A percentile compares a stretch with the other conserved stretches of the same genome.
These are phyloP conservation scores for Desoria tigrina DNA, from an alignment of 2,888 invertebrate genomes.

Conservation along the genomic window DNA sequence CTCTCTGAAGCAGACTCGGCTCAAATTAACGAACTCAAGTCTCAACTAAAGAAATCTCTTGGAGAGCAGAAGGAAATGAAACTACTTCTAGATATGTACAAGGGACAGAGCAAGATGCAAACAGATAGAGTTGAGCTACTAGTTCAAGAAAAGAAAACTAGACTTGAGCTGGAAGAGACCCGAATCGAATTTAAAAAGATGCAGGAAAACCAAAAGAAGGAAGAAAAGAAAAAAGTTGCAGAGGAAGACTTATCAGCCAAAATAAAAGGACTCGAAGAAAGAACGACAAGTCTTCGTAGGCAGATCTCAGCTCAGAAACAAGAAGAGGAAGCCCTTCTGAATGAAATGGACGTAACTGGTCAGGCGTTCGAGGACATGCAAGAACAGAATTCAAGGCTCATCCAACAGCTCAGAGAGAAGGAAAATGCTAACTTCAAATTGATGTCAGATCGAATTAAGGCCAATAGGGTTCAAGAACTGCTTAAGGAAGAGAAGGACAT, in stretches of 20 bases:
- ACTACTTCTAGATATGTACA: constrained; percentile 91
- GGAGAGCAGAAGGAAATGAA: constrained; percentile 95
- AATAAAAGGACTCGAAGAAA: constrained; percentile 38
- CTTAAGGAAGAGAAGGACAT: constrained; percentile 16
- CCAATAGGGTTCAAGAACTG: constrained; percentile 70
- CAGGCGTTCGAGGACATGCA: constrained; percentile 99
- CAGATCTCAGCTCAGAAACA: constrained; percentile 60
- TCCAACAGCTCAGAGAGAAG: constrained; percentile 92
- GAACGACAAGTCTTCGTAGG: constrained; percentile 56
- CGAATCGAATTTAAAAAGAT: constrained; percentile 82
- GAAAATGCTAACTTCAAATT: constrained; percentile 98
- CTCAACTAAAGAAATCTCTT: constrained; percentile 83
- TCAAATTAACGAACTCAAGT: constrained; percentile 80
- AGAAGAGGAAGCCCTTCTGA: constrained; percentile 94
- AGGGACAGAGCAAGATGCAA: constrained; percentile 92
- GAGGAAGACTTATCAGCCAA: constrained; percentile 33
- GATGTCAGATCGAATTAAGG: constrained; percentile 95
- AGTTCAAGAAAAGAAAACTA: constrained; percentile 88
- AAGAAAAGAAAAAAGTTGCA: constrained; percentile 57
- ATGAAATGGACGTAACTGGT: constrained; percentile 99
- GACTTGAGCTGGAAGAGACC: constrained; percentile 87
- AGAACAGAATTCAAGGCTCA: constrained; percentile 91
- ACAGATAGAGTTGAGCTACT: constrained; percentile 93
- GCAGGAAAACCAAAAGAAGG: constrained; percentile 85
- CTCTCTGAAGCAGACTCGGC: constrained; percentile 69